phyloP scores from a whole-genome alignment of 2,888 invertebrate genomes.

The Glaucopsyche alexis region DNA sequence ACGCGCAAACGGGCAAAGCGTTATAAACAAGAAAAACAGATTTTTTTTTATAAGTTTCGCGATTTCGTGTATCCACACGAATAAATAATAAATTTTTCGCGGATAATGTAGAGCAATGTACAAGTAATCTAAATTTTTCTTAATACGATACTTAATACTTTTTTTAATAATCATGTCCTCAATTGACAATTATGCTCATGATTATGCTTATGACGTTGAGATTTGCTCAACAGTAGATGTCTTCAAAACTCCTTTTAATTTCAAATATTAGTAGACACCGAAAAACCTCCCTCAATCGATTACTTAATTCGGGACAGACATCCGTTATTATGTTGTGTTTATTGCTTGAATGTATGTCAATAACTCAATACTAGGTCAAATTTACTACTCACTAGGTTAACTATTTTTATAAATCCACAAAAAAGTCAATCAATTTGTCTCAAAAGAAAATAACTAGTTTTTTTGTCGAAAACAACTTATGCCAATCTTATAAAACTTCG shows the following conservation, averaged over 20 bases:
- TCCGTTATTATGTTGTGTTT: not conserved
- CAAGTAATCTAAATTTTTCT: not conserved
- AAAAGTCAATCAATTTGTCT: not conserved
- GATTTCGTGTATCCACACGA: not conserved
- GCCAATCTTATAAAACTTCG: no score
- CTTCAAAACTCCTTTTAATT: not conserved
- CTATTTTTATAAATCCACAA: no score
- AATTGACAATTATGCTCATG: no score
- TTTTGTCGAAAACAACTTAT: no score
- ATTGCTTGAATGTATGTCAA: not conserved
- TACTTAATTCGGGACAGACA: constrained; percentile 14
- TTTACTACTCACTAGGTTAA: not conserved
- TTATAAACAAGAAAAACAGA: not conserved
- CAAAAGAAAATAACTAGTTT: not conserved
- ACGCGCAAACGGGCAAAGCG: not conserved
- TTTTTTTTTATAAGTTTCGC: not conserved
- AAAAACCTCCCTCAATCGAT: not conserved
- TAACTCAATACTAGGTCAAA: not conserved
- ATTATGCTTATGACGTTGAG: not conserved
- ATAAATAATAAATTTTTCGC: not conserved
- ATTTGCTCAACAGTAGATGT: not conserved
- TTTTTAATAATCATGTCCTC: no score
- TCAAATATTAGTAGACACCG: not conserved
- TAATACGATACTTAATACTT: no score
- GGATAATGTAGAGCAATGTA: not conserved